Base-by-base conservation (phyloP, 2,888 invertebrate genomes). In the Auanema sp. region DNA sequence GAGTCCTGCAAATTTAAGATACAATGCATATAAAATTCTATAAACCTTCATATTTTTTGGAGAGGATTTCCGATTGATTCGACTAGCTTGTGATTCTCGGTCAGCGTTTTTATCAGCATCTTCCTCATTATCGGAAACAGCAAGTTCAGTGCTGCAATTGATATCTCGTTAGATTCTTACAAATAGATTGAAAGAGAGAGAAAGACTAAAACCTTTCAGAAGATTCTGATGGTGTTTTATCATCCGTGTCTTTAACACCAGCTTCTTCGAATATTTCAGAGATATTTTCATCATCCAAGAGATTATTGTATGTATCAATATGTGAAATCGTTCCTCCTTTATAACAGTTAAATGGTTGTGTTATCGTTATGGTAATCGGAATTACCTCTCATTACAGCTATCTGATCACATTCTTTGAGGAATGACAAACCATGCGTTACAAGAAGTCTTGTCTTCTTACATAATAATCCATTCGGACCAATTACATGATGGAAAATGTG, bases 381-480 rank as follows among this genome's bases (percentile, higher is more conserved):
- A 12, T n/a, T 79, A 76, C 76, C 88, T 80, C 90, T 91, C 81
- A 98, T 86, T 5, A 97, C 96, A 70, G 94, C 86, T 72, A 98
- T 93, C 79, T 90, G 88, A 86, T 97, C 93, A 0, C 92, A 91
- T 82, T 92, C 90, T 0, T 94, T 91, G 77, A 98, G 87, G 86
- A 92, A 95, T 10, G 93, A 92, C 56, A 97, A 91, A 74, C 92
- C 91, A 85, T 98, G 96, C 0, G 97, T 98, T 23, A 97, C 96
- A 79, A 97, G 88, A 49, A 98, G 86, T 68, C 96, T 70, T 0
- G 96, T 95, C 87, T 89, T 81, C 59, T 75, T 72, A 10, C 75
- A 59, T 33, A 82, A 55, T 44, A 82, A 55, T 33, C 81, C 81
- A 42, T 77, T 71, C 3, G 81, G 79, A n/a, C 81, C 81, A 42